Evolutionary conservation across 2,888 invertebrate species (phyloP).

Genomic region (Athalia rosae): DNA sequence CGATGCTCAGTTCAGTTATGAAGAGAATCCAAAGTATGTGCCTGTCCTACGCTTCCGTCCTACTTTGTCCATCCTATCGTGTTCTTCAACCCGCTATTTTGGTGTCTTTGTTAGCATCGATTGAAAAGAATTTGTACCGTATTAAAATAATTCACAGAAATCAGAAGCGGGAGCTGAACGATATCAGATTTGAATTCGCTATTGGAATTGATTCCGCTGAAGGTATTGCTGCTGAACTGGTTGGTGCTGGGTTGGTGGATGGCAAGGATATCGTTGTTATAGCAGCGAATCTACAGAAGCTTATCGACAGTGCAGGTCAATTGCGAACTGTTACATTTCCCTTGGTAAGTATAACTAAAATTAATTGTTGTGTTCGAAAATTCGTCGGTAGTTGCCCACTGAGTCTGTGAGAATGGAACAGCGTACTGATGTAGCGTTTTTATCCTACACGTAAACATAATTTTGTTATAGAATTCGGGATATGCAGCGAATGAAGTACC

Average conservation of each 20-base stretch:
- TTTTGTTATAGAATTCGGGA: slow-evolving; percentile 78
- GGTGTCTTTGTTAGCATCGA: no score
- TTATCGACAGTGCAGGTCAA: slow-evolving; percentile 84
- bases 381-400: background rate
- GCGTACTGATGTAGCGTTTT: no score
- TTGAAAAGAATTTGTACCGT: background rate
- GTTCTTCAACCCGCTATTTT: background rate
- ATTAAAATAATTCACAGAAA: slow-evolving; percentile 78
- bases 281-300: slow-evolving; percentile 92
- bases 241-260: slow-evolving; percentile 96
- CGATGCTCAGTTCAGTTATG: slow-evolving; percentile 59
- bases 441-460: slow-evolving; percentile 10
- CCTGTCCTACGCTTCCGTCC: slow-evolving; percentile 44
- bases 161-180: slow-evolving; percentile 92
- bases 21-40: slow-evolving; percentile 60
- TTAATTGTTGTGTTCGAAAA: background rate
- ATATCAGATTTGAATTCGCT: slow-evolving; percentile 97
- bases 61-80: slow-evolving; percentile 36
- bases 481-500: slow-evolving; percentile 85
- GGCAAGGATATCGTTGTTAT: slow-evolving; percentile 93
- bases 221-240: slow-evolving; percentile 94
- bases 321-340: slow-evolving; percentile 91
- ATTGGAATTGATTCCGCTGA: slow-evolving; percentile 92
- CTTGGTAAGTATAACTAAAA: slow-evolving; percentile 78
- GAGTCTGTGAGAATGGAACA: no score